Evolutionary conservation across 2,797 vertebrate species (phyloP), one percentile per base, ranked within the genome.

Genomic region (Chaetodon trifasciatus): DNA sequence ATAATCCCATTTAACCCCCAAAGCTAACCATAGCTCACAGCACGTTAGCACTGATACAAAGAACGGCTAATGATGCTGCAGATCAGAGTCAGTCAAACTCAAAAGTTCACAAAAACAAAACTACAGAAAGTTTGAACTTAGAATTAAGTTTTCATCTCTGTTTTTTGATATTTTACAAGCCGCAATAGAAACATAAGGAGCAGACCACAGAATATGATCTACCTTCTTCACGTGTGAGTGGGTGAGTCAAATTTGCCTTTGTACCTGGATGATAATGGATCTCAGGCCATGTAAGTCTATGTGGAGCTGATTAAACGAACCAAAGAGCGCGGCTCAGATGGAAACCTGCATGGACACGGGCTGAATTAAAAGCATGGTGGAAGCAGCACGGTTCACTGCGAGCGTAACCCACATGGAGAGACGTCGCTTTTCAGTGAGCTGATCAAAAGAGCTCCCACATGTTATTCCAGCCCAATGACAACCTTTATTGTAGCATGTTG

Each of bases 391-490:
- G 13, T 5, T 55, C 6, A 0, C 10, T 49, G 28, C 47, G 52
- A 64, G 57, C 57, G 11, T 19, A 21, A 24, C 65, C 76, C 16
- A 17, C 56, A 71, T 56, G n/a, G 32, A 60, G 0, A 0, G 2
- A 69, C 1, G 0, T 1, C 0, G 0, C 64, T 58, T 66, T 78
- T 73, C 52, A 75, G 17, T 0, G 10, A 57, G 61, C 19, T 68
- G 44, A 78, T 85, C 55, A 85, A 87, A 87, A 78, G 70, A 65
- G 65, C 62, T 37, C 65, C 61, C 65, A 79, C 75, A 67, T 76
- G 3, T 17, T 19, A 13, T 5, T 6, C 21, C 24, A 8, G 21
- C 39, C n/a, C 9, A 9, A 60, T 55, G 44, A 55, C 5, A 37
- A 17, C 2, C 44, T 71, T 52, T 23, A 15, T 55, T 55, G 28